Percentiles rank a stretch among this genome's conserved stretches.
phyloP scores from a whole-genome alignment of 2,797 vertebrate species.

The Pterois miles region DNA sequence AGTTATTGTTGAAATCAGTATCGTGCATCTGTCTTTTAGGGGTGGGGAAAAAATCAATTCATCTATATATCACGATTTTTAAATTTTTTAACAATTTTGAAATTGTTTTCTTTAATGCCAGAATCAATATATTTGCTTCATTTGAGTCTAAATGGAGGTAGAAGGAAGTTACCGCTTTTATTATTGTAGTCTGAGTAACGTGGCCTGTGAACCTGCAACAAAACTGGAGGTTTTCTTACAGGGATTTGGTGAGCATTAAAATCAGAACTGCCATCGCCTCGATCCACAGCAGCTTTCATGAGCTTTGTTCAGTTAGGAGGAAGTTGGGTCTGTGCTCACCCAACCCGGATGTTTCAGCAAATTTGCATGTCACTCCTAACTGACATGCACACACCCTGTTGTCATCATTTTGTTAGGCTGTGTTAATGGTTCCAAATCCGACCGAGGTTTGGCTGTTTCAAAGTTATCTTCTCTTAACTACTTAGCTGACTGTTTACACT shows the following conservation, averaged over 20 bases:
- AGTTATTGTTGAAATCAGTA: no score
- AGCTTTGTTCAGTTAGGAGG: conserved; percentile 33
- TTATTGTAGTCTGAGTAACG: no score
- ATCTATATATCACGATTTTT: no score
- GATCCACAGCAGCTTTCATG: background rate
- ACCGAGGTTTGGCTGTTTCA: background rate
- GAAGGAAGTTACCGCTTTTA: no score
- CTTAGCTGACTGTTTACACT: conserved; percentile 24
- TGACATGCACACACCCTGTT: background rate
- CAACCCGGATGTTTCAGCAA: conserved; percentile 59
- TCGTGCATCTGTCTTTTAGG: background rate
- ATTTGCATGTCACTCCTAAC: conserved; percentile 49
- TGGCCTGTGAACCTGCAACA: background rate
- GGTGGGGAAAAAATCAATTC: no score
- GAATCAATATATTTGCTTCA: no score
- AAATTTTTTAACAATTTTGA: no score
- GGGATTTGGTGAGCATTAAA: background rate
- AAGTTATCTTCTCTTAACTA: conserved; percentile 4
- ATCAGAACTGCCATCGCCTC: background rate
- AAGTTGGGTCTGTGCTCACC: conserved; percentile 51
- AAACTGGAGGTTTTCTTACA: background rate
- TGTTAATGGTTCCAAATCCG: background rate
- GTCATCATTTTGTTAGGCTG: background rate
- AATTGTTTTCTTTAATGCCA: no score
- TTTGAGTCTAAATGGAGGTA: no score